phyloP scores from a whole-genome alignment of 1,140 invertebrate species.

The Diachasma alloeum region DNA sequence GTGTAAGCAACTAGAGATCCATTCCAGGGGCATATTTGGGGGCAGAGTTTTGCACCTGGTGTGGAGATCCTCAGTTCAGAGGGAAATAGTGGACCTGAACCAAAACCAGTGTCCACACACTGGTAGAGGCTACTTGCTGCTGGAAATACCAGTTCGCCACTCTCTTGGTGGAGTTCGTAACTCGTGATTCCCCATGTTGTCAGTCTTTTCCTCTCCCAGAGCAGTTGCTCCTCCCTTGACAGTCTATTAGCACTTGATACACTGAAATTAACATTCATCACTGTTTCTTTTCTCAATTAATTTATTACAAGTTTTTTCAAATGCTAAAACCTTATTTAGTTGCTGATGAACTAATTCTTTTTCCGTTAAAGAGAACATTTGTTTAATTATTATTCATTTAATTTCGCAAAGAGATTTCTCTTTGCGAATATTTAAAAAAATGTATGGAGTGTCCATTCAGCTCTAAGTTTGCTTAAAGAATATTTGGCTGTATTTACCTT shows the following conservation, averaged over 20 bases:
- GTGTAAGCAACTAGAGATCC: slow-evolving; percentile 89
- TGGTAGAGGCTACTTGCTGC: slow-evolving; percentile 85
- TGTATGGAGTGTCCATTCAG: too few relatives aligned
- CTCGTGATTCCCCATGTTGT: slow-evolving; percentile 93
- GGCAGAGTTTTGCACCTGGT: slow-evolving; percentile 80
- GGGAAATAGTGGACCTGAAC: slow-evolving; percentile 76
- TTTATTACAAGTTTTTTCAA: too few relatives aligned
- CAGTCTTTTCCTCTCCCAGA: slow-evolving; percentile 89
- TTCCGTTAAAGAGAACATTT: too few relatives aligned
- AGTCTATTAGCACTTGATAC: slow-evolving; percentile 66
- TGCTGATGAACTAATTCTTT: too few relatives aligned
- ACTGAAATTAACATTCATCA: slow-evolving; percentile 28
- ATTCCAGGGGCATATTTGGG: slow-evolving; percentile 90
- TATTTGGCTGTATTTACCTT: slow-evolving; percentile 51
- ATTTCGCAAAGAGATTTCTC: too few relatives aligned
- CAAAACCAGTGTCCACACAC: slow-evolving; percentile 77
- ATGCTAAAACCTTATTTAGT: too few relatives aligned
- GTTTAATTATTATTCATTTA: too few relatives aligned
- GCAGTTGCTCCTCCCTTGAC: slow-evolving; percentile 86
- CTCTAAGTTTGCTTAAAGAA: too few relatives aligned
- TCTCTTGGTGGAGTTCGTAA: slow-evolving; percentile 84
- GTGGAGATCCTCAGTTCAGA: slow-evolving; percentile 74
- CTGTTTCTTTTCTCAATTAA: background rate
- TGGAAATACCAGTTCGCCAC: slow-evolving; percentile 89
- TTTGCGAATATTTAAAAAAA: too few relatives aligned